These are phyloP conservation scores for Hyles euphorbiae DNA, from an alignment of 1,140 invertebrate genomes.

Conservation along the genomic window DNA sequence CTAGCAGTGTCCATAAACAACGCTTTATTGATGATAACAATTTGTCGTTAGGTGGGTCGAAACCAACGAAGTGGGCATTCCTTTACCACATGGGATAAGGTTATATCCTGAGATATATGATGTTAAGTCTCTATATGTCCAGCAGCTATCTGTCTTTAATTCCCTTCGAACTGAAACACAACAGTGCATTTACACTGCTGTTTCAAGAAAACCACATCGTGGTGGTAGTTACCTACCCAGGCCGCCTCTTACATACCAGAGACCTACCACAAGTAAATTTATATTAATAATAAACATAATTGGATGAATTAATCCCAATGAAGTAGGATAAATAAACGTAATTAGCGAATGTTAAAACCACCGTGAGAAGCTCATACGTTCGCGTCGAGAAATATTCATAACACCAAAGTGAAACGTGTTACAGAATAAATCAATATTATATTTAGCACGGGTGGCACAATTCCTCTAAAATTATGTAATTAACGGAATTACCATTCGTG, in stretches of 20 bases:
- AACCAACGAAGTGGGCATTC: background rate
- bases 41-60: background rate
- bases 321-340: too few species aligned
- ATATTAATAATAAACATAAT: background rate
- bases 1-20: too few species aligned
- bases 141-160: too few species aligned
- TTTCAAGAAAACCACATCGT: background rate
- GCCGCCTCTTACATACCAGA: too few species aligned
- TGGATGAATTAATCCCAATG: too few species aligned
- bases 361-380: background rate
- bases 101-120: too few species aligned
- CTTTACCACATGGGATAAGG: background rate
- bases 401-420: constrained; percentile 16
- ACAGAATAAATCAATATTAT: constrained; percentile 18
- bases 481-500: constrained; percentile 35
- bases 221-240: too few species aligned
- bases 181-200: too few species aligned
- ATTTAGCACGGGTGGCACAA: constrained; percentile 16
- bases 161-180: too few species aligned
- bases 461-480: constrained; percentile 20
- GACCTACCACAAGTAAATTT: background rate
- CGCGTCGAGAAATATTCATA: background rate
- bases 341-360: too few species aligned
- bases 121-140: too few species aligned
- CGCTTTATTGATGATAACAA: too few species aligned